Evolutionary conservation across 2,888 invertebrate species (phyloP), one percentile per base, ranked within the genome.

Genomic region (Cremastobaeus sp.): DNA sequence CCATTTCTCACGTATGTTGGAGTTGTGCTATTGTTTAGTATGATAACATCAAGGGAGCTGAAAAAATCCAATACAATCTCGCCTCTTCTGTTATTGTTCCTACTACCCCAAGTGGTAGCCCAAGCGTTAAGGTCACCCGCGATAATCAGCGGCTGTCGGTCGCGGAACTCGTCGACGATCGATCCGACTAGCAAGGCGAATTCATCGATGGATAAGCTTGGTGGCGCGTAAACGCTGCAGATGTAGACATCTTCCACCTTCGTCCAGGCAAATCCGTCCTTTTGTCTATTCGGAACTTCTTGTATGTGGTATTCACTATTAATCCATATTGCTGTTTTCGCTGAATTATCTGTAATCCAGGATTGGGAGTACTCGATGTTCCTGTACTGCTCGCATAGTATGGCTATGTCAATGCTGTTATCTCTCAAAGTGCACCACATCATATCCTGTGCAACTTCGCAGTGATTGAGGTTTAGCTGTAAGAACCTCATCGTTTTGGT

Each of bases 321-420:
- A 0, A 68, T 34, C 76, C 76, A 79, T 5, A 78, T 66, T 0
- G 76, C 76, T 39, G 74, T 64, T 14, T 21, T 12, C 5, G 59
- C 43, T 4, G 48, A 52, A 8, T 15, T 18, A 20, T 78, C 76
- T 1, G 65, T 0, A 5, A 59, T 17, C 75, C 73, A 78, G 20
- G 39, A 11, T n/a, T 14, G 25, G 28, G 70, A 34, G 15, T 20
- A 41, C 1, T 39, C 35, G 0, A 59, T 39, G 32, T 79, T 37
- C 11, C 39, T 28, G 30, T 80, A 74, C 54, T 74, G 77, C 32
- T 77, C 78, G 8, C 68, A 43, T n/a, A 78, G 55, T 5, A 79
- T 21, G 0, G 52, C 77, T 1, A 77, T 57, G 20, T 73, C 70
- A 3, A 76, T 50, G 3, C 68, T 17, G n/a, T 28, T 14, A 18